phyloP scores from a whole-genome alignment of 2,888 invertebrate genomes.

The Leucophenga maculata region DNA sequence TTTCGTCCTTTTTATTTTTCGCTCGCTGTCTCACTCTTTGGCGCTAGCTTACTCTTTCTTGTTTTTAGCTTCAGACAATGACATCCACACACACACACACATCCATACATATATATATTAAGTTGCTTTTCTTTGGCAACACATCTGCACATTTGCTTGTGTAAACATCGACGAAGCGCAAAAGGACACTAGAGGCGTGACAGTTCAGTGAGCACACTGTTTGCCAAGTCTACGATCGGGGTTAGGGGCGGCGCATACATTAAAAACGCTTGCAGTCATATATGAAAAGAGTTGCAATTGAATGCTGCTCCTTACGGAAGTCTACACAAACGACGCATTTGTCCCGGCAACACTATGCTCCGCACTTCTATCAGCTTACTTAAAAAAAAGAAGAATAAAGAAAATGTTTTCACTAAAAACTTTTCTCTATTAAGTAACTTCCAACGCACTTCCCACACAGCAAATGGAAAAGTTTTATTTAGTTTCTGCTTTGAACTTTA shows the following conservation, averaged over 20 bases:
- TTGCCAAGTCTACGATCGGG: too few species aligned
- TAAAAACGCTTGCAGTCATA: neutral
- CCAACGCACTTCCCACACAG: neutral
- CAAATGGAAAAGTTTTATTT: too few species aligned
- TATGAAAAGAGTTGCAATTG: constrained; percentile 22
- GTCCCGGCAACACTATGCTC: neutral
- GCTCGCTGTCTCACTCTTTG: neutral
- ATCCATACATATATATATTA: neutral
- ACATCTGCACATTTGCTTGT: constrained; percentile 10
- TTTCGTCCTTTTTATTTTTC: constrained; percentile 10
- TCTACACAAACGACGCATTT: neutral
- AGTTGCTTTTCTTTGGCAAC: neutral
- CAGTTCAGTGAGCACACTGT: too few species aligned
- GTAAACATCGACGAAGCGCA: constrained; percentile 8
- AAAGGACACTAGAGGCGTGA: constrained; percentile 4
- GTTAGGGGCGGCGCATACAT: too few species aligned
- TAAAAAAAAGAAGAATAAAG: too few species aligned
- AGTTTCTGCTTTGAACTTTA: too few species aligned
- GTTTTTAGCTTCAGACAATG: constrained; percentile 20
- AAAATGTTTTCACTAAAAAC: too few species aligned
- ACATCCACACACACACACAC: neutral
- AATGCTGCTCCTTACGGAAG: constrained; percentile 15
- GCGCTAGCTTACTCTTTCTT: constrained; percentile 7
- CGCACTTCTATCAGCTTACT: neutral
- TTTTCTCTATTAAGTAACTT: too few species aligned